phyloP scores from a whole-genome alignment of 2,888 invertebrate species.

The Germaria angustata region DNA sequence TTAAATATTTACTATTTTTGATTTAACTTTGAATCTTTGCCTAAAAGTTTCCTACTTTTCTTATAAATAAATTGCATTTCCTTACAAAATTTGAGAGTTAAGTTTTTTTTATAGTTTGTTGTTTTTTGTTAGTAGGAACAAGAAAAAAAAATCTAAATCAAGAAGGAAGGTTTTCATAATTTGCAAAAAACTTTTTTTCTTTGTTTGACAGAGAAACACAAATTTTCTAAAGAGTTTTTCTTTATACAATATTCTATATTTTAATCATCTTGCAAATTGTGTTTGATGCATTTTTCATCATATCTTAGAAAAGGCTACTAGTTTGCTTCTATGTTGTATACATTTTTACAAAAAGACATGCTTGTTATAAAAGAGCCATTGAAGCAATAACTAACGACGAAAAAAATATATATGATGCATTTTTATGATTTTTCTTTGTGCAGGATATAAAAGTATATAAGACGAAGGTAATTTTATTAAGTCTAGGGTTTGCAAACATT shows the following conservation, averaged over 20 bases:
- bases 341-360: slow-evolving; percentile 52
- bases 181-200: slow-evolving; percentile 5
- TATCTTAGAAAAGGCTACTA: slow-evolving; percentile 6
- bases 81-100: too few relatives aligned
- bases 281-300: neutral
- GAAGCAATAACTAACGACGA: slow-evolving; percentile 13
- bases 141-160: too few relatives aligned
- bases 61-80: too few relatives aligned
- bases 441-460: slow-evolving; percentile 4
- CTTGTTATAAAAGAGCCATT: slow-evolving; percentile 35
- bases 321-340: slow-evolving; percentile 24
- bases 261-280: slow-evolving; percentile 9
- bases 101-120: too few relatives aligned
- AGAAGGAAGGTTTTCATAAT: slow-evolving; percentile 3
- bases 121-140: too few relatives aligned
- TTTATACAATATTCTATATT: slow-evolving; percentile 1
- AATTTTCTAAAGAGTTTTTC: slow-evolving; percentile 30
- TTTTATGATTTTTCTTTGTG: slow-evolving; percentile 32
- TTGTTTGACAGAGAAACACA: neutral
- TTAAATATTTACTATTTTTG: too few relatives aligned
- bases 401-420: neutral
- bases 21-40: too few relatives aligned
- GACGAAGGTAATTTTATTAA: slow-evolving; percentile 48
- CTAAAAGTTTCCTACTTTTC: too few relatives aligned
- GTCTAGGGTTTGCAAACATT: neutral